Base-by-base conservation (phyloP, 2,113 vertebrate genomes). In the Syngnathus typhle region DNA sequence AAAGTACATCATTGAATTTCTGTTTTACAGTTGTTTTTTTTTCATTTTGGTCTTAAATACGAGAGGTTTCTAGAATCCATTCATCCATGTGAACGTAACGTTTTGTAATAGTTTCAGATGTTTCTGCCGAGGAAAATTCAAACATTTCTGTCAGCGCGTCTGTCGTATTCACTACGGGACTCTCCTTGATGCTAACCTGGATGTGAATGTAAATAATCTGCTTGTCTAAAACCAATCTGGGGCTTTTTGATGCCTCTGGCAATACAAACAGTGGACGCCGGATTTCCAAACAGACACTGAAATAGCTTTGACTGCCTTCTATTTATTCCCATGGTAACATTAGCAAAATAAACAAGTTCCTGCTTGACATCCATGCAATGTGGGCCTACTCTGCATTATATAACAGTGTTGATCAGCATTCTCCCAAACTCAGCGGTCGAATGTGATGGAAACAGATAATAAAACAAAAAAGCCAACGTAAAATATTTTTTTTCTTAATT, bases 171-270 rank as follows among this genome's bases (percentile, higher is more conserved):
- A 1, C 46, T 36, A 41, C 64, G 39, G 76, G 70, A 65, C 68
- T 73, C 69, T 75, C 71, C 71, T 15, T 59, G 65, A 84, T 61
- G 58, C 61, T 80, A 71, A 75, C 71, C 75, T 77, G 73, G 56
- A 76, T 75, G 55, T 68, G 47, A 84, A 72, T 77, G 74, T 72
- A 82, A 82, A 79, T 73, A 72, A 83, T 72, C 54, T 52, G 21
- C 23, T 44, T 39, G 21, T 69, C 32, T 59, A 64, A 62, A 56
- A 32, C 6, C 39, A 65, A 70, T 18, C 61, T 44, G 59, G 70
- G 70, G 64, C 54, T 65, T 62, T 56, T 60, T 19, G 67, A 67
- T 47, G 80, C 65, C 74, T 79, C 18, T 12, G 67, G 73, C 59
- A 44, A 72, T 55, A 60, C 37, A 43, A 16, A 1, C 7, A 3